These are phyloP conservation scores for Drosophila mauritiana DNA, from an alignment of 1,140 invertebrate species.

Conservation along the genomic window DNA sequence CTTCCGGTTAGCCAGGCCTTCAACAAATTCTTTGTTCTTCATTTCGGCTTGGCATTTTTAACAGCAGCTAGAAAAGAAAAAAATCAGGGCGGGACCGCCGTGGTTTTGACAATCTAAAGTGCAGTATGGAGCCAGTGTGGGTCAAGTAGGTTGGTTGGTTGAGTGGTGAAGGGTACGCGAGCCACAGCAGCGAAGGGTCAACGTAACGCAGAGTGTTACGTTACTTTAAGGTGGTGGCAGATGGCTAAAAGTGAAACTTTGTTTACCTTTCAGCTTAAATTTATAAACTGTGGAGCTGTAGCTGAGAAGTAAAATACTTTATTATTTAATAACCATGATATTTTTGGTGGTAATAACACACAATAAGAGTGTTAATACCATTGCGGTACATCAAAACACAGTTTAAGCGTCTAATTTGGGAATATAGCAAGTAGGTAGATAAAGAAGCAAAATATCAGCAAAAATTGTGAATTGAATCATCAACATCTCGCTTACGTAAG, in stretches of 20 bases:
- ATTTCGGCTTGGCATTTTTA: conserved; percentile 51
- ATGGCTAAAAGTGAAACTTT: conserved; percentile 26
- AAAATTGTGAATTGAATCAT: conserved; percentile 24
- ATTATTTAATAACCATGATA: neutral
- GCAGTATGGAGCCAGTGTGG: conserved; percentile 42
- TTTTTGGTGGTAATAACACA: neutral
- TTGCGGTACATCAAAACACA: too few species aligned
- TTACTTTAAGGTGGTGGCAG: conserved; percentile 3
- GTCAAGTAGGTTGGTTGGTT: conserved; percentile 43
- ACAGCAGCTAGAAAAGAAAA: conserved; percentile 4
- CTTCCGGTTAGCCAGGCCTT: conserved; percentile 75
- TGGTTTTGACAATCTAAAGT: conserved; percentile 72
- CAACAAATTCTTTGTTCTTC: conserved; percentile 72
- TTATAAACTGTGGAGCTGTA: neutral
- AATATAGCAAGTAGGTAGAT: neutral
- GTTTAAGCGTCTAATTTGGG: too few species aligned
- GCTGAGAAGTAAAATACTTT: neutral
- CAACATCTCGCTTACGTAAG: conserved; percentile 35
- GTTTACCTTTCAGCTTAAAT: neutral
- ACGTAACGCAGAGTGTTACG: conserved; percentile 25
- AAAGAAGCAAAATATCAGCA: neutral
- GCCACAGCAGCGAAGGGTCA: conserved; percentile 32
- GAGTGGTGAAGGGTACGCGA: conserved; percentile 22
- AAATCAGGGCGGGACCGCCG: conserved; percentile 16
- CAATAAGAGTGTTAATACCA: too few species aligned